phyloP scores from a whole-genome alignment of 2,797 vertebrate genomes.

The Sylvia borin region DNA sequence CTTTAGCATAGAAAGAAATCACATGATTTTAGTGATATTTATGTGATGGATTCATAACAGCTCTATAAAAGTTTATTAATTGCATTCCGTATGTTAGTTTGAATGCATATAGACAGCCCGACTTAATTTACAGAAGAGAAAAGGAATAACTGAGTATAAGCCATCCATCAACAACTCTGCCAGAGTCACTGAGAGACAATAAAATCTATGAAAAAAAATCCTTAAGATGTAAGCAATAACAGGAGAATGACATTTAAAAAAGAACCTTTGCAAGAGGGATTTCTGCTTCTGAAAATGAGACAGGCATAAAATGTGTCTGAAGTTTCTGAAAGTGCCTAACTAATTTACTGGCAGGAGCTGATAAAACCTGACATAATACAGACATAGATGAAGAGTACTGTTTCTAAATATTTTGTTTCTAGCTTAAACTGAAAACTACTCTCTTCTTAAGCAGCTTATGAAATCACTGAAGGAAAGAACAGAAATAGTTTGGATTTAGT shows the following conservation, averaged over 20 bases:
- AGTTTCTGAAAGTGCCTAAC: neutral
- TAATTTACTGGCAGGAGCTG: neutral
- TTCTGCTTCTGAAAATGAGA: neutral
- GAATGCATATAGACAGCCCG: neutral
- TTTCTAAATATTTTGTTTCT: constrained; percentile 41
- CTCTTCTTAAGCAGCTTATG: constrained; percentile 1
- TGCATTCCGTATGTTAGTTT: neutral
- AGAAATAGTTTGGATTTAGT: neutral
- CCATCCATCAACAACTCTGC: neutral
- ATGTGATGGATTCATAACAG: neutral
- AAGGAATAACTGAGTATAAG: neutral
- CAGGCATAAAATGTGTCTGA: neutral
- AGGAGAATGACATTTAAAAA: neutral
- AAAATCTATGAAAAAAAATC: neutral
- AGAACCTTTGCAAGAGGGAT: neutral
- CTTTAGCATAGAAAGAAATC: neutral
- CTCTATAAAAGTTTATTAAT: constrained; percentile 7
- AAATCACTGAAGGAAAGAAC: neutral
- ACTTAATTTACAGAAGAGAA: neutral
- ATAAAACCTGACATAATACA: constrained; percentile 16
- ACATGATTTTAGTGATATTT: neutral
- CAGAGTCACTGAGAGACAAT: neutral
- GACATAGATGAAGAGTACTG: neutral
- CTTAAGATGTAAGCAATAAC: neutral
- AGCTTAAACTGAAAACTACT: neutral